These are phyloP conservation scores for Graptemys geographica DNA, from an alignment of 2,797 vertebrate genomes.

Conservation along the genomic window DNA sequence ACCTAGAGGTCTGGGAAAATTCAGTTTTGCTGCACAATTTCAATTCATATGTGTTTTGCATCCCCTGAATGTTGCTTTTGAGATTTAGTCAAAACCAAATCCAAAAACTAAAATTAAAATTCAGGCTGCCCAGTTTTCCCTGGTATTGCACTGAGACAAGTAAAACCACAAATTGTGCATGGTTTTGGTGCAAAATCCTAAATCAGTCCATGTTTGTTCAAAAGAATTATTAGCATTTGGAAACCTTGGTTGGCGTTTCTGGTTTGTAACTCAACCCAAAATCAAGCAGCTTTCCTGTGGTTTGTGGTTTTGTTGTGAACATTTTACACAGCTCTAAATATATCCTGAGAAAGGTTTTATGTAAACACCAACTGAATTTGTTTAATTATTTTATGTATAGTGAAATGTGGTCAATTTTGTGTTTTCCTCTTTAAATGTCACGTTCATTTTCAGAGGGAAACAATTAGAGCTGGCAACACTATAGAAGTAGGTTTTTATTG, in stretches of 20 bases:
- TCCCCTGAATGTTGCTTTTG: background rate
- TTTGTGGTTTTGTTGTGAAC: background rate
- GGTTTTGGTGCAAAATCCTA: background rate
- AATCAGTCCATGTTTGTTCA: background rate
- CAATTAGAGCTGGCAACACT: background rate
- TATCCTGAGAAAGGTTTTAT: background rate
- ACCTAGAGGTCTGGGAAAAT: background rate
- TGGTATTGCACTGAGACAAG: background rate
- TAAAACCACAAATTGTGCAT: background rate
- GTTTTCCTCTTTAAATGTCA: background rate
- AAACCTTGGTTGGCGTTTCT: background rate
- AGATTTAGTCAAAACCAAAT: background rate
- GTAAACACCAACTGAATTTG: background rate
- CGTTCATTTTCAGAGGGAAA: background rate
- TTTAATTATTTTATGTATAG: conserved; percentile 12
- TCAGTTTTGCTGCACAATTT: background rate
- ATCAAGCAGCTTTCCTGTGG: background rate
- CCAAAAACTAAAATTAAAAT: background rate
- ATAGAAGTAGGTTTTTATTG: background rate
- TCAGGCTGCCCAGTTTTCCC: background rate
- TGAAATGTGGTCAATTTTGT: background rate
- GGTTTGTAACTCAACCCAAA: background rate
- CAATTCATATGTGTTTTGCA: background rate
- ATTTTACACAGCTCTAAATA: background rate
- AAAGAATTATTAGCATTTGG: background rate